phyloP scores from a whole-genome alignment of 1,140 invertebrate species.

The Neelides sp. region DNA sequence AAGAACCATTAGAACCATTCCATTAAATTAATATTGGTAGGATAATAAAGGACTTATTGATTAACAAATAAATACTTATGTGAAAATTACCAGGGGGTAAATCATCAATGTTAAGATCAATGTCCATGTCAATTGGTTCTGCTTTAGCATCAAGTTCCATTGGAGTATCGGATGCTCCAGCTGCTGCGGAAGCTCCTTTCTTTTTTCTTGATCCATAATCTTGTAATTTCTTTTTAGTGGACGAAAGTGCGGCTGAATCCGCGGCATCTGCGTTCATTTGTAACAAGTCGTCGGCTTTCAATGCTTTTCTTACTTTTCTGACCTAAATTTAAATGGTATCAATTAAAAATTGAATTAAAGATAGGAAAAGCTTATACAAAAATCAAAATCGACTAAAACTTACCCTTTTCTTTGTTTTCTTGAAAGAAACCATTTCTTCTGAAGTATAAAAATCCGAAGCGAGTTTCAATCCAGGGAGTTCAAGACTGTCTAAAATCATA shows the following conservation, averaged over 20 bases:
- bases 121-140: constrained; percentile 40
- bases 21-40: too few species aligned
- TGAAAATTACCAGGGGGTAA: constrained; percentile 20
- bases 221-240: constrained; percentile 21
- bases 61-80: not conserved
- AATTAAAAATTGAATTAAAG: not conserved
- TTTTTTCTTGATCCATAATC: constrained; percentile 33
- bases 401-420: constrained; percentile 86
- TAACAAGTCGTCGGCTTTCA: constrained; percentile 48
- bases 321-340: constrained; percentile 19
- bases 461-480: constrained; percentile 50
- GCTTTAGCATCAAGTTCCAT: constrained; percentile 34
- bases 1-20: too few species aligned
- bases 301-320: constrained; percentile 39
- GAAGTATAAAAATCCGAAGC: constrained; percentile 81
- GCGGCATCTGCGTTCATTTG: constrained; percentile 34
- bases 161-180: constrained; percentile 33
- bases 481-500: constrained; percentile 56
- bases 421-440: constrained; percentile 72
- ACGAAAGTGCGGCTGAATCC: constrained; percentile 19
- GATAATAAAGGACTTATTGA: too few species aligned
- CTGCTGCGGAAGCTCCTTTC: not conserved
- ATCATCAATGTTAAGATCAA: constrained; percentile 30
- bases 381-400: constrained; percentile 31
- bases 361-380: constrained; percentile 10